Evolutionary conservation across 2,888 invertebrate genomes (phyloP).

Genomic region (Stenurella melanura): DNA sequence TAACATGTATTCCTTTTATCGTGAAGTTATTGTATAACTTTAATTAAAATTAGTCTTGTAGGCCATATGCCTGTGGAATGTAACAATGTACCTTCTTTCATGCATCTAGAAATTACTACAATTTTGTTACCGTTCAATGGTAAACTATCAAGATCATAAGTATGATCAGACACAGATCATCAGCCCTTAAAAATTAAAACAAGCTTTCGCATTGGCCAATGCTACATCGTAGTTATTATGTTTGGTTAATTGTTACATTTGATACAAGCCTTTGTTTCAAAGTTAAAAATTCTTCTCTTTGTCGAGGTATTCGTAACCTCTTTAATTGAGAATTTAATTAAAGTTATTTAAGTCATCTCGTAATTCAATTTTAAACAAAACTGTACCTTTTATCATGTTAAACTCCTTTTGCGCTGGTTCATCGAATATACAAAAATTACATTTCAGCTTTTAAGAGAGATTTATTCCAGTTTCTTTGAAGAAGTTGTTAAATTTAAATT

Average conservation of each 20-base stretch:
- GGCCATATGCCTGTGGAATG: no score
- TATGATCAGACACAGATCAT: no score
- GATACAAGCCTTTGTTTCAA: background rate
- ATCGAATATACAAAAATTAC: conserved; percentile 28
- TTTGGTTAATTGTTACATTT: background rate
- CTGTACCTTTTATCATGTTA: conserved; percentile 24
- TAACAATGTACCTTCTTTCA: no score
- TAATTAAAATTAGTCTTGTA: no score
- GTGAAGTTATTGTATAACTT: no score
- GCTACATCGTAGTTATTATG: background rate
- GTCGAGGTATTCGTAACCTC: conserved; percentile 2
- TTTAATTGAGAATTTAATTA: background rate
- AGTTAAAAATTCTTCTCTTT: background rate
- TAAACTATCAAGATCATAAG: no score
- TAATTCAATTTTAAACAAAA: conserved; percentile 21
- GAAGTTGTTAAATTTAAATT: conserved; percentile 17
- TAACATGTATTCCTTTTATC: no score
- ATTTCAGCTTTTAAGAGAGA: conserved; percentile 25
- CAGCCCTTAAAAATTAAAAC: no score
- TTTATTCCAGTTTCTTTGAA: conserved; percentile 25
- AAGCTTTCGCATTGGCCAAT: background rate
- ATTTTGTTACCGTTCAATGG: no score
- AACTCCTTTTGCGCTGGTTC: conserved; percentile 14
- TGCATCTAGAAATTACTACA: no score
- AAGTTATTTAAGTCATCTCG: conserved; percentile 11